Evolutionary conservation across 2,113 vertebrate species (phyloP).

Genomic region (Acrocephalus arundinaceus): DNA sequence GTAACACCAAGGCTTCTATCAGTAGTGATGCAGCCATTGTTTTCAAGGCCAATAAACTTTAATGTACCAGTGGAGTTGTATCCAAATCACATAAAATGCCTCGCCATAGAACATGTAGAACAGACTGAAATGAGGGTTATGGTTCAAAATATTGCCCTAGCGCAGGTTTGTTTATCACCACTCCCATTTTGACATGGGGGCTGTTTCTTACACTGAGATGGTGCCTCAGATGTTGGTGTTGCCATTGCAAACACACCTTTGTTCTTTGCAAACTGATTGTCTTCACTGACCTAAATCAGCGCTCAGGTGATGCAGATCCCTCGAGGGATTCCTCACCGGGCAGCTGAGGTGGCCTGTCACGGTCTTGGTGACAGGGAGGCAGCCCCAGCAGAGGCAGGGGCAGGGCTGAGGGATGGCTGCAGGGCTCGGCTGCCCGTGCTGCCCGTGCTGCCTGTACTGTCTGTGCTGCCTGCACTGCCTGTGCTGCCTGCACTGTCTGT

Average conservation of each 20-base stretch:
- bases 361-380: fast-evolving
- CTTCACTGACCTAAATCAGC: neutral
- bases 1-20: slow-evolving; percentile 8
- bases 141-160: neutral
- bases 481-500: no score
- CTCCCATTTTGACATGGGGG: neutral
- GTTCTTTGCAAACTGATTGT: neutral
- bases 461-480: no score
- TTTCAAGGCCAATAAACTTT: slow-evolving; percentile 55
- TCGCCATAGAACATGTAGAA: slow-evolving; percentile 15
- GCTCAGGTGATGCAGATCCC: neutral
- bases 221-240: neutral
- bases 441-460: no score
- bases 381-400: no score
- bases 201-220: neutral
- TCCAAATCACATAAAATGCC: slow-evolving; percentile 63
- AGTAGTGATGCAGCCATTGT: neutral
- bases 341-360: neutral
- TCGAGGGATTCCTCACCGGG: neutral
- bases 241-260: neutral
- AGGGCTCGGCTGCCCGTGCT: neutral
- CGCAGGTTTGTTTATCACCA: neutral
- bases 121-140: slow-evolving; percentile 18
- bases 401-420: neutral
- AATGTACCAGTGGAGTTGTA: slow-evolving; percentile 43